A percentile compares a stretch with the other conserved stretches of the same genome.
These are phyloP conservation scores for Micronycteris hirsuta DNA, from an alignment of 2,113 vertebrate species.

Conservation along the genomic window DNA sequence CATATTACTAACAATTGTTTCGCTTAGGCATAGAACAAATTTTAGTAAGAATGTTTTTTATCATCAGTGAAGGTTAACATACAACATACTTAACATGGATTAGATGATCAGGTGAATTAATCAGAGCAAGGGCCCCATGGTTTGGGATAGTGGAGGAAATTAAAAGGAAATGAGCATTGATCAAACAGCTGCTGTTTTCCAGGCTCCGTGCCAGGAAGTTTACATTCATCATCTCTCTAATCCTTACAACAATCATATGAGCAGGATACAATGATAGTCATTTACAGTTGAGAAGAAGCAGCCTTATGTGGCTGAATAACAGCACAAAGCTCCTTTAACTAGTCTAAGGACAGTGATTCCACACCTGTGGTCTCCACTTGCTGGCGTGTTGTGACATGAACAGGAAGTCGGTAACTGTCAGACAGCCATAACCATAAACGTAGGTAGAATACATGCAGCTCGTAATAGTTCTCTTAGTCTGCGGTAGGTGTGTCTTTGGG, in stretches of 20 bases:
- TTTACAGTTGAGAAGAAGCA: neutral
- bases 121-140: neutral
- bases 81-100: neutral
- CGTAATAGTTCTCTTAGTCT: neutral
- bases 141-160: neutral
- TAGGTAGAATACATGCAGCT: neutral
- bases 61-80: neutral
- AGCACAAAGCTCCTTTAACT: neutral
- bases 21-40: neutral
- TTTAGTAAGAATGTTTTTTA: neutral
- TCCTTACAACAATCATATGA: neutral
- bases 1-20: neutral
- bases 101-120: slow-evolving; percentile 6
- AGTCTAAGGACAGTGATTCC: neutral
- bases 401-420: neutral
- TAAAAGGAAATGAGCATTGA: slow-evolving; percentile 35
- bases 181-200: slow-evolving; percentile 36
- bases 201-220: neutral
- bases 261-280: neutral
- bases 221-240: neutral
- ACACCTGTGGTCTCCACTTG: neutral
- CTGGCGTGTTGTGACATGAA: neutral
- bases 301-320: neutral
- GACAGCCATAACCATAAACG: neutral
- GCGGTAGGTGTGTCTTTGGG: neutral